A percentile compares a stretch with the other conserved stretches of the same genome.
These are phyloP conservation scores for Embiotoca jacksoni DNA, from an alignment of 2,113 vertebrate species.

Conservation along the genomic window DNA sequence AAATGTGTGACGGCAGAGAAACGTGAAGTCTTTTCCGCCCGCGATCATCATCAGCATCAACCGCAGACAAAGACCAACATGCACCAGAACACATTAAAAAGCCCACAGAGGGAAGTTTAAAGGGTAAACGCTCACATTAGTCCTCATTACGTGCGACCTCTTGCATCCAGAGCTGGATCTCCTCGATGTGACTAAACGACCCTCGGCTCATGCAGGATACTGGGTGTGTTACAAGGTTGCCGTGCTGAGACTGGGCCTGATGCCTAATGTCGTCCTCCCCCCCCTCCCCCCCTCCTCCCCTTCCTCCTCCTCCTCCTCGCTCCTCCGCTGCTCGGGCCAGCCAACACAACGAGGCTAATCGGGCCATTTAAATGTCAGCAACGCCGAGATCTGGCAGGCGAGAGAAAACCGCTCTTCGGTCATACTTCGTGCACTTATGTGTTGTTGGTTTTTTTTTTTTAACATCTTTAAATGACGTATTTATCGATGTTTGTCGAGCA, in stretches of 20 bases:
- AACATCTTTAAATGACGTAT: background rate
- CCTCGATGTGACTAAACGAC: constrained; percentile 20
- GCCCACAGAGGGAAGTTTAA: too few relatives aligned
- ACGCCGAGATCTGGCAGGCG: constrained; percentile 23
- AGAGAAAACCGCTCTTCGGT: constrained; percentile 1
- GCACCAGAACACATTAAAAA: too few relatives aligned
- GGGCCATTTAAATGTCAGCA: constrained; percentile 65
- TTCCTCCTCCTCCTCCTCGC: constrained; percentile 3
- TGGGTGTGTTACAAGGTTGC: constrained; percentile 35
- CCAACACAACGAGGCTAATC: constrained; percentile 44
- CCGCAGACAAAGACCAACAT: background rate
- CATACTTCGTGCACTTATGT: background rate
- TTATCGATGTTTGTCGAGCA: constrained; percentile 4
- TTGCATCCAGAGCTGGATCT: constrained; percentile 8
- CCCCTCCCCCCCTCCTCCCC: constrained; percentile 15
- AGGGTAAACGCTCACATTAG: too few relatives aligned
- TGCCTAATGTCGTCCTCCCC: constrained; percentile 32
- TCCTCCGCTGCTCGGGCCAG: constrained; percentile 36
- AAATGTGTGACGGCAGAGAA: background rate
- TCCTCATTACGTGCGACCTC: background rate
- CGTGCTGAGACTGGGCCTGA: constrained; percentile 37
- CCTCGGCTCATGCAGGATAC: constrained; percentile 17
- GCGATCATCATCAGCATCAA: background rate
- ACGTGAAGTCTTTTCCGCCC: too few relatives aligned
- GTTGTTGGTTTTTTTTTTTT: constrained; percentile 3